Evolutionary conservation across 2,113 vertebrate genomes (phyloP), one percentile per base, ranked within the genome.

Genomic region (Numenius arquata): DNA sequence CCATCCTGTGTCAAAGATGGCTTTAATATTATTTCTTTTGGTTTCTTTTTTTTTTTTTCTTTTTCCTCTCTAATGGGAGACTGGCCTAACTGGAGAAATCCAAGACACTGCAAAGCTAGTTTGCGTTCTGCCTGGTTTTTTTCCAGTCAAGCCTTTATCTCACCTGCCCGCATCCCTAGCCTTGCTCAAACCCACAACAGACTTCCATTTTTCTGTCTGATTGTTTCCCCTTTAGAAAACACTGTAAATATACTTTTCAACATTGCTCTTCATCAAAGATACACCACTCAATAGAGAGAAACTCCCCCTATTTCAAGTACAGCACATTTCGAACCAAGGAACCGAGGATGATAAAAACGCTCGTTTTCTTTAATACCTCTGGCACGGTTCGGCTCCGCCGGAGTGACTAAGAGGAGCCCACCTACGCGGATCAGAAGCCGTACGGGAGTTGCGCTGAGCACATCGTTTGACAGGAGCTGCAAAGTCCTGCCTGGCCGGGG

Each of bases 321-420:
- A 38, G 23, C 17, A 7, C 47, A 91, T 79, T 85, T 86, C 59
- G 95, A 90, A 77, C 32, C 47, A 68, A 88, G 76, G 41, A 90
- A 74, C 65, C 47, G 55, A 62, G 74, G 62, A 89, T 76, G 93
- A 93, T 66, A 63, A 73, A 95, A 93, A 62, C 1, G 4, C 45
- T 53, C 4, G 0, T 30, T 79, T 58, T 87, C 63, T 88, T 89
- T 40, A 84, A 79, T 66, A 47, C 32, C 45, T 88, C 70, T 92
- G 92, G 92, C 70, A 85, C 0, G 0, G 53, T 70, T 92, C 73
- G 68, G 77, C 71, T 94, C 41, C 14, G 4, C 41, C 3, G 6
- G 74, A 82, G 52, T 58, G 76, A 81, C 17, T 43, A 23, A 76
- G 58, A 76, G 71, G 32, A 93, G 95, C 91, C 96, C 96, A 97